Conservation (phyloP, 2,797 vertebrate genomes). For the Halcyon badia region DNA sequence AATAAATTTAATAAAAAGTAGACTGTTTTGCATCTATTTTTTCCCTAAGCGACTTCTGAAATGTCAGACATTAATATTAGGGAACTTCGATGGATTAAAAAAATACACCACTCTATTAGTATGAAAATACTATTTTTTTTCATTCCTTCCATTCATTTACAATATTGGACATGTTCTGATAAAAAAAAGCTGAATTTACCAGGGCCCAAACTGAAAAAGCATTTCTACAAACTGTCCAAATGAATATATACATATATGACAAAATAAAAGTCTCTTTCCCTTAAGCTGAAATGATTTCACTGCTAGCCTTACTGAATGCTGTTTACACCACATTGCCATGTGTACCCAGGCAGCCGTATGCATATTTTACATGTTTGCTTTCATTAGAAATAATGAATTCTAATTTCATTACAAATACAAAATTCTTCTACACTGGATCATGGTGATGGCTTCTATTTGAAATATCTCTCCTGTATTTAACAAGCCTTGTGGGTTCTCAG, state of each 20-base stretch:
- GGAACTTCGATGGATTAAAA: slow-evolving; percentile 8
- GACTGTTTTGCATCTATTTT: slow-evolving; percentile 22
- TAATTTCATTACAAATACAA: background rate
- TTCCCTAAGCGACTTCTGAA: background rate
- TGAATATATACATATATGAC: background rate
- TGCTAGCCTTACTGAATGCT: background rate
- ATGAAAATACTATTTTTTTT: background rate
- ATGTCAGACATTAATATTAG: slow-evolving; percentile 11
- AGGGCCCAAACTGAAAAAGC: background rate
- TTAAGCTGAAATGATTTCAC: background rate
- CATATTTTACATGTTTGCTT: background rate
- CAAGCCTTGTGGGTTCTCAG: background rate
- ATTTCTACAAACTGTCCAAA: background rate
- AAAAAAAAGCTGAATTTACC: background rate
- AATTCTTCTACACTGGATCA: background rate
- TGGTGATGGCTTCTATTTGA: background rate
- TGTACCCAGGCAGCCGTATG: background rate
- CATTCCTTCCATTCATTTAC: background rate
- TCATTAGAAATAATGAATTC: background rate
- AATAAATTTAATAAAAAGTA: slow-evolving; percentile 44
- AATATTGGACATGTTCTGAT: background rate
- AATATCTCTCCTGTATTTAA: background rate
- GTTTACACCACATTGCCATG: background rate
- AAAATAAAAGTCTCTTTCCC: background rate
- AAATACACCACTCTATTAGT: background rate